phyloP scores from a whole-genome alignment of 2,113 vertebrate species.

The Corythornis cristatus region DNA sequence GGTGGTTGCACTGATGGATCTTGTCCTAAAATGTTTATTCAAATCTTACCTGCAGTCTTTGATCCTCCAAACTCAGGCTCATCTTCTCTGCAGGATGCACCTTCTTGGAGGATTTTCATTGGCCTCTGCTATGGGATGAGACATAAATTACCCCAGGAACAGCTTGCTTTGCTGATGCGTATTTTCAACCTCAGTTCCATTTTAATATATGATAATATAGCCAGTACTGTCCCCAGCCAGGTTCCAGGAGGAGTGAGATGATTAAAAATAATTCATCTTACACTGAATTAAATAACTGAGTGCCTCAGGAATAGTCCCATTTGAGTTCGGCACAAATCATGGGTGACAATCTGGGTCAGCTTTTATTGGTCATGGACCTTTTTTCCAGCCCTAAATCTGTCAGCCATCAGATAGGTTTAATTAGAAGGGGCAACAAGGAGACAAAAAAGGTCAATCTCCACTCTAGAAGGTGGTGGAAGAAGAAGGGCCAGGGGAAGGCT shows the following conservation, averaged over 20 bases:
- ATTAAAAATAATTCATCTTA: conserved; percentile 70
- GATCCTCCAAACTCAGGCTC: not conserved
- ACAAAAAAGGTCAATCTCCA: not conserved
- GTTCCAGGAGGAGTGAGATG: conserved; percentile 45
- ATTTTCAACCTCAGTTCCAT: conserved; percentile 49
- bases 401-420: conserved; percentile 18
- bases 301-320: conserved; percentile 12
- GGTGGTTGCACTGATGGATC: not conserved
- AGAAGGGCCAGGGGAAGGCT: not conserved
- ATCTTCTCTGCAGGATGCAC: not conserved
- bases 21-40: not conserved
- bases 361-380: conserved; percentile 52
- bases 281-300: conserved; percentile 52
- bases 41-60: not conserved
- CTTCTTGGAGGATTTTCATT: not conserved
- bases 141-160: conserved; percentile 8
- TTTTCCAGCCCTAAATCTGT: conserved; percentile 51
- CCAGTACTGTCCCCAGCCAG: conserved; percentile 1
- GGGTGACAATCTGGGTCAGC: conserved; percentile 65
- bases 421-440: conserved; percentile 33
- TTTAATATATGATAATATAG: conserved; percentile 55
- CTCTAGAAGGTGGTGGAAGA: not conserved
- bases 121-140: not conserved
- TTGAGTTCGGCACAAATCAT: conserved; percentile 51
- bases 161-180: conserved; percentile 26